These are phyloP conservation scores for Pseudorectes ferrugineus DNA, from an alignment of 2,113 vertebrate genomes.

Conservation along the genomic window DNA sequence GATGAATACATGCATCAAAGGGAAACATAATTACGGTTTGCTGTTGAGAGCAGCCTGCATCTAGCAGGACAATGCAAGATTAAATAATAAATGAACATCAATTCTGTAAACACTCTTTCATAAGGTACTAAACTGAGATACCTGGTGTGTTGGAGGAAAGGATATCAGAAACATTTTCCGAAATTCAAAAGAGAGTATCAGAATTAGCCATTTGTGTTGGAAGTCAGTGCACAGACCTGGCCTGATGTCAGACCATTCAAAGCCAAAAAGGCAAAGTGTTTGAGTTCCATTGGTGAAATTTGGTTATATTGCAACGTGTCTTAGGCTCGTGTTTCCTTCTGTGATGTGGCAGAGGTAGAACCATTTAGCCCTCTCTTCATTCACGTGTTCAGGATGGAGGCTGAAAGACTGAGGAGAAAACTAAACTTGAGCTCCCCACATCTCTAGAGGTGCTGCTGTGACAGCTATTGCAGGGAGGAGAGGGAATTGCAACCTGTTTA, in stretches of 20 bases:
- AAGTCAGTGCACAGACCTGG: background rate
- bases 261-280: background rate
- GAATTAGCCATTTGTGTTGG: background rate
- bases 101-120: background rate
- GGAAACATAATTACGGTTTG: background rate
- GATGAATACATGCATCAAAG: background rate
- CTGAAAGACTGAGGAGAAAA: background rate
- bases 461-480: background rate
- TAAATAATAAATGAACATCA: background rate
- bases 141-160: background rate
- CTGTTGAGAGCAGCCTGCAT: background rate
- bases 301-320: background rate
- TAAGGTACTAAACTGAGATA: background rate
- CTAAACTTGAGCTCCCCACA: background rate
- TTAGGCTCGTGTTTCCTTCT: background rate
- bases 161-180: background rate
- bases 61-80: background rate
- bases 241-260: background rate
- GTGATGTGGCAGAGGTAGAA: background rate
- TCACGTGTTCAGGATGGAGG: background rate
- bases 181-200: background rate
- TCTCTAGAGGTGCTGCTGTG: background rate
- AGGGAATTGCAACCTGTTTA: background rate
- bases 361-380: background rate
- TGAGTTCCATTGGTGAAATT: background rate